Evolutionary conservation across 2,113 vertebrate genomes (phyloP), one percentile per base, ranked within the genome.

Genomic region (Lampris megalopsis): DNA sequence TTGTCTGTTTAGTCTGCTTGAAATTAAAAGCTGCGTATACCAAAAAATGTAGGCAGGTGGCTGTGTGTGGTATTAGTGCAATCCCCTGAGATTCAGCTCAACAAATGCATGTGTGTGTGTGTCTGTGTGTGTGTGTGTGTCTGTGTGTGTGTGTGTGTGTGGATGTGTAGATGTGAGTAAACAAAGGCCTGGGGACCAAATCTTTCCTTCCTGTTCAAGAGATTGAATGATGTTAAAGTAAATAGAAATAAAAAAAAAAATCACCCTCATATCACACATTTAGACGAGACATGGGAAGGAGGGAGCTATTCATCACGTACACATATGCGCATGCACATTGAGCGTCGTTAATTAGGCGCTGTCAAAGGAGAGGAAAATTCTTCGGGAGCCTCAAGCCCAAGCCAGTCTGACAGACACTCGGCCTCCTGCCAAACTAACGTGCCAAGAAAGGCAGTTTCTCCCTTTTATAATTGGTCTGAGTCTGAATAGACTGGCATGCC

Each of bases 1-100:
- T 68, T 78, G 67, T 79, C 37, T 92, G 89, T 92, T 92, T 90
- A 90, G 88, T 91, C 91, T 91, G 86, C 24, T 53, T 70, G 65
- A 63, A 86, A 84, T 91, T 83, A 88, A 84, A 88, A 64, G 63
- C 67, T 66, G 70, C 53, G 58, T 47, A 9, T 49, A 61, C 47
- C 61, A 36, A 77, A 45, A 81, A 70, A 77, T 64, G 68, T 7
- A 79, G 69, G 68, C 72, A 73, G 78, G 76, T 75, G 67, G 74
- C 58, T 68, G 60, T 77, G 80, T 8, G 70, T 81, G 75, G 84
- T 56, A 45, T 24, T 36, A 2, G 73, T 56, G 68, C 62, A 50
- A 49, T 56, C 63, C 77, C 24, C 59, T 11, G 72, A 79, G 74
- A 53, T 52, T 75, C 9, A 60, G 53, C 62, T 73, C 68, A 76